These are phyloP conservation scores for Tenebrosternarchus preto DNA, from an alignment of 2,113 vertebrate species.

Conservation along the genomic window DNA sequence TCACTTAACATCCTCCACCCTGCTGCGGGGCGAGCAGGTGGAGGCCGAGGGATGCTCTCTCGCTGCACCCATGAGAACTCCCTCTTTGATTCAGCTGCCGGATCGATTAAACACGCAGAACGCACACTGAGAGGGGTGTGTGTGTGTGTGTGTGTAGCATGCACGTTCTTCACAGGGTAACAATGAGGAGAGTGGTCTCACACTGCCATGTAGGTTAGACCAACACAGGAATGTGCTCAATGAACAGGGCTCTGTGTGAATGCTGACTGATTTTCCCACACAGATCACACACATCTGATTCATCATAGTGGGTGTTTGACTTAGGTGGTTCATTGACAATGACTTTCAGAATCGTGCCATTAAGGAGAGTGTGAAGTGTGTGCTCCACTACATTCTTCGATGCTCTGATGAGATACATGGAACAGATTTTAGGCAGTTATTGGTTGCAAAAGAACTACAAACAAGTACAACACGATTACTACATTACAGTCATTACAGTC, in stretches of 20 bases:
- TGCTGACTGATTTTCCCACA: constrained; percentile 15
- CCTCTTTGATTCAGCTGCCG: constrained; percentile 45
- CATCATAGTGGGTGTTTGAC: constrained; percentile 44
- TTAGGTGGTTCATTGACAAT: constrained; percentile 50
- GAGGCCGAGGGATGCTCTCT: constrained; percentile 33
- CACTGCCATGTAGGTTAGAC: background rate
- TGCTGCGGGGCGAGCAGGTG: background rate
- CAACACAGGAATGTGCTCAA: constrained; percentile 9
- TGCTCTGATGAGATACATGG: background rate
- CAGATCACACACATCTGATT: constrained; percentile 38
- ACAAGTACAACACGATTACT: too few relatives aligned
- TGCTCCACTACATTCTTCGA: constrained; percentile 40
- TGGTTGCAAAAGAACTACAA: background rate
- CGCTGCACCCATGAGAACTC: constrained; percentile 29
- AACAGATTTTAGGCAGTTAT: too few relatives aligned
- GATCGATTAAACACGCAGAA: constrained; percentile 43
- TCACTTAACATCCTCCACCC: constrained; percentile 37
- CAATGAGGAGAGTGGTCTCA: background rate
- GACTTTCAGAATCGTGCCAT: constrained; percentile 49
- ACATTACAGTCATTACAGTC: too few relatives aligned
- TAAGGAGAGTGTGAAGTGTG: constrained; percentile 37
- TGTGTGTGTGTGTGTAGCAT: constrained; percentile 11
- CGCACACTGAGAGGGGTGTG: constrained; percentile 1
- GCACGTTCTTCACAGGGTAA: background rate
- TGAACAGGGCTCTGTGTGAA: constrained; percentile 17